These are phyloP conservation scores for Ptiloglossa arizonensis DNA, from an alignment of 1,140 invertebrate species.

Conservation along the genomic window DNA sequence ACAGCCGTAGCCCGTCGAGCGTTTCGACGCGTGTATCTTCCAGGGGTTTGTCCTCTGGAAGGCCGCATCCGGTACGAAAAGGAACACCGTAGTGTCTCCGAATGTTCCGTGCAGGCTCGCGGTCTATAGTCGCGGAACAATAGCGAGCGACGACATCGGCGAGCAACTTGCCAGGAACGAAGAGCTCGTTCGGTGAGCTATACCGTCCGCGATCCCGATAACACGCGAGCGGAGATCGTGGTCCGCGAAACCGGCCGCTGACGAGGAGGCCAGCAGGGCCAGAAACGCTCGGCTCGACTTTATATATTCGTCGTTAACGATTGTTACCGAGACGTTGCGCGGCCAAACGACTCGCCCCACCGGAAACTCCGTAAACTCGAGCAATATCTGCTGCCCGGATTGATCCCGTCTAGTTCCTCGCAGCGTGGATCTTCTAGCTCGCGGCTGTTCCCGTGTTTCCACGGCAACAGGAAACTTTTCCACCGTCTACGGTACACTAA, in stretches of 20 bases:
- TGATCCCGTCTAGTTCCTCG: neutral
- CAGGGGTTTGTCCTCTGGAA: conserved; percentile 34
- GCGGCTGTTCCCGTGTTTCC: conserved; percentile 4
- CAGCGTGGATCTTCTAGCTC: neutral
- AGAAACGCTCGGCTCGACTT: neutral
- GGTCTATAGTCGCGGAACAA: conserved; percentile 37
- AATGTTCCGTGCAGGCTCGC: conserved; percentile 5
- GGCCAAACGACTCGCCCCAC: neutral
- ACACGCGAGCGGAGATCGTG: neutral
- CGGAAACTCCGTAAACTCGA: conserved; percentile 15
- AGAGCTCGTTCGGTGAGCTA: neutral
- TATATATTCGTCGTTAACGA: conserved; percentile 14
- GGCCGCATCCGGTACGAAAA: conserved; percentile 20
- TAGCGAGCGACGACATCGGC: neutral
- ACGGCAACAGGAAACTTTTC: conserved; percentile 29
- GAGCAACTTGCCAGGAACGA: conserved; percentile 29
- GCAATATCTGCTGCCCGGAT: conserved; percentile 17
- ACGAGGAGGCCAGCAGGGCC: too few relatives aligned
- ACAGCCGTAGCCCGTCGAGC: neutral
- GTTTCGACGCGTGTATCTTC: conserved; percentile 51
- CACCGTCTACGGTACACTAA: conserved; percentile 14
- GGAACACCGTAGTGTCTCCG: neutral
- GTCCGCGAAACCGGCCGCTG: too few relatives aligned
- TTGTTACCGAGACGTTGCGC: neutral
- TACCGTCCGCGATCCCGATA: conserved; percentile 14